A percentile compares a stretch with the other conserved stretches of the same genome.
Conservation (phyloP, 2,797 vertebrate genomes). For the Hydrocynus forskahlii region DNA sequence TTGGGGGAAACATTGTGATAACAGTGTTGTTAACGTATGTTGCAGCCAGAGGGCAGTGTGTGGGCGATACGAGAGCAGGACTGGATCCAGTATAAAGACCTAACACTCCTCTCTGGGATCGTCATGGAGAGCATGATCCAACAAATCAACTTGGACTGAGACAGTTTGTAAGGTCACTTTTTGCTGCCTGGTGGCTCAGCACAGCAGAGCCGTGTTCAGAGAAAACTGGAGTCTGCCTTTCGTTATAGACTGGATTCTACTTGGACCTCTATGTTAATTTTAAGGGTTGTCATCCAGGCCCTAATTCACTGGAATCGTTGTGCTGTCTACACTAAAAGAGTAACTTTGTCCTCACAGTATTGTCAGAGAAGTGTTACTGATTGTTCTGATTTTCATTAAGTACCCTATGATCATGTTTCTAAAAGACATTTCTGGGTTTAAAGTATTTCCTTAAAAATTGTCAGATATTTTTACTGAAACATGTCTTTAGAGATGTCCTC, state of each 20-base stretch:
- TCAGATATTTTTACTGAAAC: neutral
- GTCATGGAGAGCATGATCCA: constrained; percentile 66
- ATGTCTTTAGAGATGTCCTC: neutral
- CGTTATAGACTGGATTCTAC: neutral
- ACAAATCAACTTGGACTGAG: constrained; percentile 64
- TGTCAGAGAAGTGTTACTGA: neutral
- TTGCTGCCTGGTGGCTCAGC: neutral
- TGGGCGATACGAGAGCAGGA: constrained; percentile 73
- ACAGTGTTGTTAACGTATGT: constrained; percentile 12
- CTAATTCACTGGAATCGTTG: constrained; percentile 1
- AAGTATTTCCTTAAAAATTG: neutral
- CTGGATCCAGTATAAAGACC: constrained; percentile 67
- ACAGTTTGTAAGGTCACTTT: neutral
- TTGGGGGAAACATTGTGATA: neutral
- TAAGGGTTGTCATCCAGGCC: neutral
- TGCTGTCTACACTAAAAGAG: neutral
- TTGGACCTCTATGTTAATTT: neutral
- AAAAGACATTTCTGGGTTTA: neutral
- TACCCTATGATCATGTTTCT: neutral
- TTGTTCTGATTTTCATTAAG: neutral
- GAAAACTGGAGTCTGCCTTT: constrained; percentile 6
- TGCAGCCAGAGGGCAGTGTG: constrained; percentile 67
- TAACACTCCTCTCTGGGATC: constrained; percentile 66
- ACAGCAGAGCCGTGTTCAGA: neutral
- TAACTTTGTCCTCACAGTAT: neutral